Percentiles rank a stretch among this genome's conserved stretches.
These are phyloP conservation scores for Berghia stephanieae DNA, from an alignment of 1,140 invertebrate species.

Conservation along the genomic window DNA sequence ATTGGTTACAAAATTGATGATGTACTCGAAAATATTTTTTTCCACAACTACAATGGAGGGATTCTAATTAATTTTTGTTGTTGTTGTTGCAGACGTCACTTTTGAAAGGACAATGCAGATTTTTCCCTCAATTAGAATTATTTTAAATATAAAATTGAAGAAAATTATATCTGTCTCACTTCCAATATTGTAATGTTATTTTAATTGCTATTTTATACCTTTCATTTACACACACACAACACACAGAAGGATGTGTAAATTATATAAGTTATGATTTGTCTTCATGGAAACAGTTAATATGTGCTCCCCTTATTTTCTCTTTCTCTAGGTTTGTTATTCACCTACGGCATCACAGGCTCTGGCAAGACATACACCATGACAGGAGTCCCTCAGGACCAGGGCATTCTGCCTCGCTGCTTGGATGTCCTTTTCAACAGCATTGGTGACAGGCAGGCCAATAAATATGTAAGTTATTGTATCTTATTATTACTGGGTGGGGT, in stretches of 20 bases:
- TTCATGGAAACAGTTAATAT: neutral
- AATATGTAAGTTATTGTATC: slow-evolving; percentile 63
- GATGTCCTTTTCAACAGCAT: slow-evolving; percentile 93
- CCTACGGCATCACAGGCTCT: slow-evolving; percentile 95
- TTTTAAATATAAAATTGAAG: too few species aligned
- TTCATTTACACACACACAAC: neutral
- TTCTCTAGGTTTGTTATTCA: slow-evolving; percentile 75
- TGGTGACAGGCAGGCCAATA: slow-evolving; percentile 71
- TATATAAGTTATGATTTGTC: neutral
- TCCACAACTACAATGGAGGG: too few species aligned
- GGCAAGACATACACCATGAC: slow-evolving; percentile 97
- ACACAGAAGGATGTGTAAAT: neutral
- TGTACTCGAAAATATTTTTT: too few species aligned
- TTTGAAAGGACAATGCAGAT: too few species aligned
- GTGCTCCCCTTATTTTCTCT: slow-evolving; percentile 6
- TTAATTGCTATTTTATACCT: too few species aligned
- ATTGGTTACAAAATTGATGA: too few species aligned
- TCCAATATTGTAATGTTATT: too few species aligned
- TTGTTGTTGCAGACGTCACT: too few species aligned
- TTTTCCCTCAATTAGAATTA: too few species aligned
- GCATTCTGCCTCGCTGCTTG: slow-evolving; percentile 87
- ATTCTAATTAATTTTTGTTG: too few species aligned
- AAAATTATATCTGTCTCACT: too few species aligned
- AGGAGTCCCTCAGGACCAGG: slow-evolving; percentile 79
- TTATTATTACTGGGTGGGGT: too few species aligned